Percentiles rank a stretch among this genome's conserved stretches.
These are phyloP conservation scores for Miniopterus natalensis DNA, from an alignment of 2,113 vertebrate genomes.

Conservation along the genomic window DNA sequence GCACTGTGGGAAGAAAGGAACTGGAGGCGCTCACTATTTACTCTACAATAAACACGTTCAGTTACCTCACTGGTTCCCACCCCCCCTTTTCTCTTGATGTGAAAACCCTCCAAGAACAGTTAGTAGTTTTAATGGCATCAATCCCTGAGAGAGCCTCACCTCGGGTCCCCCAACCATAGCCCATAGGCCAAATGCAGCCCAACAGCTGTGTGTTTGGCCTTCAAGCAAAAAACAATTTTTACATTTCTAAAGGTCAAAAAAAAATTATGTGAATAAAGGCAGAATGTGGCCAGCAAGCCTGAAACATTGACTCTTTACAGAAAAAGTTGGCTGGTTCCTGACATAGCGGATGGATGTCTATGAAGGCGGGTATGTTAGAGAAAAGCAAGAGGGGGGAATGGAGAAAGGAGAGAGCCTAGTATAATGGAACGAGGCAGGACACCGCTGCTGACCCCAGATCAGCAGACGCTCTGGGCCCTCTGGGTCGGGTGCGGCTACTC, in stretches of 20 bases:
- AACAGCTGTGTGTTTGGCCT: not conserved
- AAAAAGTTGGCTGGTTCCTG: not conserved
- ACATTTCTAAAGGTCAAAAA: not conserved
- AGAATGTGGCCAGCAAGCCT: not conserved
- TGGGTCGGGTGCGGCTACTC: not conserved
- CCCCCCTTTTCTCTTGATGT: not conserved
- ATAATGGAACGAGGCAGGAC: not conserved
- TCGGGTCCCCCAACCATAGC: not conserved
- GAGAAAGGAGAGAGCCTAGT: not conserved
- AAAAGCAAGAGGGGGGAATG: not conserved
- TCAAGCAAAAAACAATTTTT: not conserved
- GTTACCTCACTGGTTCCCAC: not conserved
- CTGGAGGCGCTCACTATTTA: not conserved
- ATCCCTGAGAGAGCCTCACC: not conserved
- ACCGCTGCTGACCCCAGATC: accelerated
- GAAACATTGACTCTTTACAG: not conserved
- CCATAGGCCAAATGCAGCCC: not conserved
- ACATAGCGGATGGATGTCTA: not conserved
- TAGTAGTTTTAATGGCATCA: not conserved
- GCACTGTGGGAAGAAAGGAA: not conserved
- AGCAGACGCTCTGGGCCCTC: not conserved
- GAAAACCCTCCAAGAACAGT: not conserved
- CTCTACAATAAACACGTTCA: not conserved
- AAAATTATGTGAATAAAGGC: not conserved
- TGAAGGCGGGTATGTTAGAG: not conserved